Evolutionary conservation across 2,113 vertebrate genomes (phyloP), one percentile per base, ranked within the genome.

Genomic region (Dryoscopus gambensis): DNA sequence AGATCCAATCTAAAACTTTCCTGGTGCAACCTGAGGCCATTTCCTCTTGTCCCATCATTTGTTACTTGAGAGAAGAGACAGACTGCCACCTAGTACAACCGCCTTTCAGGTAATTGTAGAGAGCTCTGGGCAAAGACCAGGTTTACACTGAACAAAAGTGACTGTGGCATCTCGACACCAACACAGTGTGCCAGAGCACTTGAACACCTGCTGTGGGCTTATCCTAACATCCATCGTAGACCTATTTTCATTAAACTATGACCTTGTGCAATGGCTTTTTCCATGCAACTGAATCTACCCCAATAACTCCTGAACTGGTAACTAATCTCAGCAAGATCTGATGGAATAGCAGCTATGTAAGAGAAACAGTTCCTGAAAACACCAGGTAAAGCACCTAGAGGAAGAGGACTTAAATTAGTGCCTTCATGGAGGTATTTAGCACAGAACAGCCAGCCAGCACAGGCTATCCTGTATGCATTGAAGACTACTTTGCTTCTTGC

Each of bases 151-250:
- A 28, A 39, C 15, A 35, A 23, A 93, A 84, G 23, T 28, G 23
- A 15, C 44, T 1, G 1, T 42, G 56, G 15, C 50, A 67, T 86
- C 18, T 37, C 39, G 31, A 57, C 6, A 39, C 11, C 7, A 74
- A 30, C 19, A 62, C 10, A 23, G 9, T 7, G 12, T 77, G 25
- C 19, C 53, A 46, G 37, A 62, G 35, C 11, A 57, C 31, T 52
- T 33, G 9, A 78, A 47, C 19, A 20, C 56, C 39, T 53, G 27
- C 28, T n/a, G 13, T 9, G 3, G n/a, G 7, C 9, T 76, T 57
- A 16, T 42, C 6, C 28, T 80, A 22, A 64, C 5, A n/a, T 28
- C 40, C 49, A n/a, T 12, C 0, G 0, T 13, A 55, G 49, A 67
- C 4, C 10, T 65, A 6, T 47, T 85, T 85, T 55, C 3, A 1